Evolutionary conservation across 2,888 invertebrate genomes (phyloP), one percentile per base, ranked within the genome.

Genomic region (Abrostola tripartita): DNA sequence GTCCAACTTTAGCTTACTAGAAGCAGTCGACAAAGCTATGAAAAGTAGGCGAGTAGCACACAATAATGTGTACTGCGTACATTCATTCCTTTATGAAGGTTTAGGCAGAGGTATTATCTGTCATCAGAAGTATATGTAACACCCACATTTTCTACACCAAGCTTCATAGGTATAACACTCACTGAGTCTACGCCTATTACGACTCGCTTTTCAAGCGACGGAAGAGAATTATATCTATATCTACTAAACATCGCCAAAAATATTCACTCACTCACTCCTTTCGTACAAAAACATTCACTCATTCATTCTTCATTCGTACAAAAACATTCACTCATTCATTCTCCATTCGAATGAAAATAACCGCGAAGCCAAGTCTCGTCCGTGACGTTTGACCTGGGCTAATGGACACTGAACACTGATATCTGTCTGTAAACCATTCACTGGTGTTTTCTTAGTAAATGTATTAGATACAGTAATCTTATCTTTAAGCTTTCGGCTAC

Each of bases 381-480:
- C 76, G 36, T 75, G 69, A 75, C 75, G 60, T 67, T 37, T 69
- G 65, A 72, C 72, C 76, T 62, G 50, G 38, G 44, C 62, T 75
- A 75, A 75, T 75, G 75, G 72, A 71, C 66, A 68, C 62, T 50
- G 49, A 57, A 65, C 61, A 65, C 64, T 55, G 62, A 71, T 68
- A 67, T 58, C 65, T 66, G 65, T 65, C 67, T 57, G 64, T 71
- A 47, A 55, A 55, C 64, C 67, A 55, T 64, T 71, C 65, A 71
- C 41, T 69, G 63, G 59, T 74, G 69, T 77, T 74, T 69, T 59
- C 71, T 74, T 65, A 64, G 62, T 74, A 51, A 63, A 63, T 67
- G 61, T 65, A 60, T 61, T 54, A 62, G 69, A 74, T 74, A 77
- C 12, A 38, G 35, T 59, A 58, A 72, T 75, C 78, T 78, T 75